phyloP scores from a whole-genome alignment of 2,797 vertebrate species.

The Poeciliopsis presidionis region DNA sequence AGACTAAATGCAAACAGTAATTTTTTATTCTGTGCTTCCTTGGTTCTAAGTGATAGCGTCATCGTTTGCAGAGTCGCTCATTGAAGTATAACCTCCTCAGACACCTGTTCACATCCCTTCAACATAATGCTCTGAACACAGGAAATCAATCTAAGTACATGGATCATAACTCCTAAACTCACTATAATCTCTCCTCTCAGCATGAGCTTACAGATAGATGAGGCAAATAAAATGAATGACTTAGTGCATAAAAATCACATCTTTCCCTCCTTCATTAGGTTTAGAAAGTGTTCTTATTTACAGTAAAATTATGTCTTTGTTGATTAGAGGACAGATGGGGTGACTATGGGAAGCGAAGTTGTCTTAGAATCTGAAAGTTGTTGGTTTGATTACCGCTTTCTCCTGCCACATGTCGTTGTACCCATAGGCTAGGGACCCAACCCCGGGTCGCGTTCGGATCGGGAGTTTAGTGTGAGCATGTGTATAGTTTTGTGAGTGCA shows the following conservation, averaged over 20 bases:
- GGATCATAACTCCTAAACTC: conserved; percentile 4
- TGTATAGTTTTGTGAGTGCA: neutral
- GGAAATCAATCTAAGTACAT: conserved; percentile 16
- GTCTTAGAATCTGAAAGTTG: neutral
- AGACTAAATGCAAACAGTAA: conserved; percentile 23
- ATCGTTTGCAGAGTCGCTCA: neutral
- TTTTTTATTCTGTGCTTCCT: conserved; percentile 18
- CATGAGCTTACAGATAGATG: conserved; percentile 6
- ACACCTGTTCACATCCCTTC: conserved; percentile 14
- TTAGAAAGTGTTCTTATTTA: neutral
- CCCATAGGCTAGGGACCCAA: neutral
- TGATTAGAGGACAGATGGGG: neutral
- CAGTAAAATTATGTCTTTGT: neutral
- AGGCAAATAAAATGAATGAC: conserved; percentile 16
- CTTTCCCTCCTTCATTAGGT: neutral
- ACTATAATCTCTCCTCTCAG: neutral
- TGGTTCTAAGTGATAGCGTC: neutral
- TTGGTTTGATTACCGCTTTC: neutral
- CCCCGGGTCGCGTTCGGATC: neutral
- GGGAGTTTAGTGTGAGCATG: neutral
- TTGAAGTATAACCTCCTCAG: conserved; percentile 3
- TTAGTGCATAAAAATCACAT: neutral
- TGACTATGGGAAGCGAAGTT: neutral
- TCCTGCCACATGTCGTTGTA: neutral
- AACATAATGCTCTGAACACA: conserved; percentile 5